phyloP scores from a whole-genome alignment of 2,797 vertebrate genomes.

The Oryzias dopingdopingensis region DNA sequence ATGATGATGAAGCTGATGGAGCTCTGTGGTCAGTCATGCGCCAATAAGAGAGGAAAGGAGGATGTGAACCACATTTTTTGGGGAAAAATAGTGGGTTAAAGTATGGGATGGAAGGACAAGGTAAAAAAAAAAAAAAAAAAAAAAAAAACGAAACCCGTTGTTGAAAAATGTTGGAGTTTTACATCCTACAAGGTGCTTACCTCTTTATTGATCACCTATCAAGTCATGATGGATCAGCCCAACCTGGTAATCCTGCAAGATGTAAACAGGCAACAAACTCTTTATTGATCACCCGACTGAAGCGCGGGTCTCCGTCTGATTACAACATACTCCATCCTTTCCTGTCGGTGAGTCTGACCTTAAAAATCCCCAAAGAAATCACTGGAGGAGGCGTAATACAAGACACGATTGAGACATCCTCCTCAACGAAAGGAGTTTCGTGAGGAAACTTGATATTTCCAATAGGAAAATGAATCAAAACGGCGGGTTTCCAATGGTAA shows the following conservation, averaged over 20 bases:
- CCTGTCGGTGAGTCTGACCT: no score
- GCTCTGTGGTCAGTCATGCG: constrained; percentile 81
- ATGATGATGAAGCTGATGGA: constrained; percentile 77
- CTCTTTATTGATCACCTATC: constrained; percentile 6
- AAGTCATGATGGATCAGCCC: constrained; percentile 15
- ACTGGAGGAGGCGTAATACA: no score
- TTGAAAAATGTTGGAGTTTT: not conserved
- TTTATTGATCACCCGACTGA: constrained; percentile 2
- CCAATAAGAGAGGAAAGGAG: constrained; percentile 36
- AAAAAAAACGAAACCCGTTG: not conserved
- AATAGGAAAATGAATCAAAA: no score
- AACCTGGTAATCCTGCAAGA: constrained; percentile 14
- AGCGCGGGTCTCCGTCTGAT: not conserved
- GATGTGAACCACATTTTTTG: not conserved
- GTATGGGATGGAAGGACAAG: not conserved
- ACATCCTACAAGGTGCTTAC: not conserved
- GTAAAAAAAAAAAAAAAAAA: not conserved
- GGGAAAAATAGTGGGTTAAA: not conserved
- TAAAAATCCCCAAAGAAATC: no score
- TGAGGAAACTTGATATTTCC: no score
- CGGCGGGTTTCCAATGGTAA: no score
- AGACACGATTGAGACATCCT: no score
- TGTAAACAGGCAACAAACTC: constrained; percentile 4
- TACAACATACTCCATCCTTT: constrained; percentile 19
- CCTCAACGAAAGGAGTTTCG: no score